Conservation (phyloP, 2,113 vertebrate species). For the Todiramphus saurophagus region DNA sequence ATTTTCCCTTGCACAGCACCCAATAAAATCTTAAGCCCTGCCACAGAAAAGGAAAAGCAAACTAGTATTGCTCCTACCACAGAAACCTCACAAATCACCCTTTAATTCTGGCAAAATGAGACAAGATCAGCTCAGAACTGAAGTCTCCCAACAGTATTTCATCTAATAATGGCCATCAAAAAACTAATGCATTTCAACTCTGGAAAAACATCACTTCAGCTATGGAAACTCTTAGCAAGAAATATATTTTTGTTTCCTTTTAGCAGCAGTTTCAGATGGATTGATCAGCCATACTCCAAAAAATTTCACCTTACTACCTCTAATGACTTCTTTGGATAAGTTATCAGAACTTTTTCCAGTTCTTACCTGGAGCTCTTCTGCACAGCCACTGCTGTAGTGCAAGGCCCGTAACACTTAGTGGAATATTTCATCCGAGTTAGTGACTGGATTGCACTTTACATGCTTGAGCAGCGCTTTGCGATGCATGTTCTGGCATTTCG, state of each 20-base stretch:
- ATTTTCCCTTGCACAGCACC: conserved; percentile 25
- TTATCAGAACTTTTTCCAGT: background rate
- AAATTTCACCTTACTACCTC: background rate
- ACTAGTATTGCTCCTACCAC: conserved; percentile 4
- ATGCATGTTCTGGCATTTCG: conserved; percentile 23
- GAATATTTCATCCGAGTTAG: background rate
- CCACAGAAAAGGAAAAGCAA: background rate
- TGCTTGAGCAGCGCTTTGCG: conserved; percentile 24
- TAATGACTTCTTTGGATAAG: background rate
- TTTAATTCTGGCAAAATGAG: conserved; percentile 59
- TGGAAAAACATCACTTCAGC: conserved; percentile 41
- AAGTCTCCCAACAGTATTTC: conserved; percentile 36
- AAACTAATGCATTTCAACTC: conserved; percentile 23
- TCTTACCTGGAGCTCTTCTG: background rate
- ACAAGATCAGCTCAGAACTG: conserved; percentile 50
- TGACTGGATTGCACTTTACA: conserved; percentile 3
- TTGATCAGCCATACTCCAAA: background rate
- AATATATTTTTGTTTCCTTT: conserved; percentile 48
- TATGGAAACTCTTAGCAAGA: conserved; percentile 27
- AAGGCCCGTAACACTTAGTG: background rate
- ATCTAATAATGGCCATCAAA: conserved; percentile 59
- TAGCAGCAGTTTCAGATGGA: conserved; percentile 40
- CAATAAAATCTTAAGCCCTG: conserved; percentile 29
- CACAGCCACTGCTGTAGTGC: background rate
- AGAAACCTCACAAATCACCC: conserved; percentile 55